Base-by-base conservation (phyloP, 2,888 invertebrate species). In the Ditylenchus weischeri region DNA sequence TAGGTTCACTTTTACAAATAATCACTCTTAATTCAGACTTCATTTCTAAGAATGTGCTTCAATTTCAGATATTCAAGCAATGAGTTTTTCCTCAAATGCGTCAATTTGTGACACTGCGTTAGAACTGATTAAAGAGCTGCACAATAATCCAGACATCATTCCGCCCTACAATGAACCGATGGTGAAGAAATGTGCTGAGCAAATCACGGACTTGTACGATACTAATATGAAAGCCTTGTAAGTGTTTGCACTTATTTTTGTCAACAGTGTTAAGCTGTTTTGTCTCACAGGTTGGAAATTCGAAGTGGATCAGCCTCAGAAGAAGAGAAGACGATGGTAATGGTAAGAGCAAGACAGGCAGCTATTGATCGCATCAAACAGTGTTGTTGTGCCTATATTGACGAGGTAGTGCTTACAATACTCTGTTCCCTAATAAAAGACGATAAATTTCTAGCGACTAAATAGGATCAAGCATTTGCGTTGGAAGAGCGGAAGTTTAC, bases 401-500 rank as follows among this genome's bases (percentile, higher is more conserved):
- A 90, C 83, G 90, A 90, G 79, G 87, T 29, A 29, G 29, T 29
- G 29, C 29, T 29, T 4, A 5, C 29, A 29, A 5, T 4, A 29
- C 29, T 29, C 29, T 29, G 29, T 5, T 29, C 2, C 5, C 29
- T 4, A 29, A 29, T 29, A 29, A 29, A n/a, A n/a, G n/a, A 29
- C 29, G 5, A 2, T 29, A 29, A 29, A 29, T 29, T 29, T 29
- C 5, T 5, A 29, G 29, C 29, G 96, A 73, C 86, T 94, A 83
- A 87, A 88, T 74, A 88, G 89, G 79, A 88, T 96, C 29, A 88
- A 90, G 76, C 89, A 90, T n/a, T 87, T 93, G 84, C 87, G 96
- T 59, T 96, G 96, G 96, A 91, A 93, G 80, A 91, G 93, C 83
- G 96, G 96, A 0, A 90, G 92, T 49, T 90, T 93, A 59, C 95